Base-by-base conservation (phyloP, 2,113 vertebrate genomes). In the Lycaon pictus region DNA sequence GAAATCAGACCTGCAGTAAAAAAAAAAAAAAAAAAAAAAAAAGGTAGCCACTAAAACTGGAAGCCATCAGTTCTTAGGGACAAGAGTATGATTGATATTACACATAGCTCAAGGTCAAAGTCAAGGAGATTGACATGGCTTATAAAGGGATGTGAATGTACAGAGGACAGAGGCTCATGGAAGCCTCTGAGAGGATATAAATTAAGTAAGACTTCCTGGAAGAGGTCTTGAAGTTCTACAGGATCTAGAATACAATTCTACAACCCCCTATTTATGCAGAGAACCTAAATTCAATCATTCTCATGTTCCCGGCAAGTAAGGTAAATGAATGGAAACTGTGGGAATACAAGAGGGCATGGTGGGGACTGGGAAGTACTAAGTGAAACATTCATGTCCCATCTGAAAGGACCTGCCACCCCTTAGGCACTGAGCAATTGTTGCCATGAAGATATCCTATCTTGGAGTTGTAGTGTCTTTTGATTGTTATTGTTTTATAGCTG, bases 331-430 rank as follows among this genome's bases (percentile, higher is more conserved):
- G 5, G 7, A 85, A 53, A 55, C 3, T 1, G 1, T 51, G 25
- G 74, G 29, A 2, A 65, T 62, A 60, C 6, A 29, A 43, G 27
- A 35, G n/a, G 56, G 13, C 5, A 15, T 16, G 29, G 17, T 32
- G 10, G 29, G 25, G 7, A 25, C 32, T 7, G n/a, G 5, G 8
- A 9, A 55, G 4, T 63, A 51, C 43, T 17, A 25, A 11, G 29
- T 29, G 19, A 60, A 74, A 2, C 56, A 5, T 17, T 69, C 10
- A 62, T 19, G n/a, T 81, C 51, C n/a, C 20, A 32, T 35, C 23
- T 27, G 4, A n/a, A 58, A 65, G 43, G 58, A n/a, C 23, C 0
- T 11, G 0, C 11, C n/a, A 37, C 10, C 23, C 32, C 16, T 12
- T 71, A 55, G 25, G 35, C n/a, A 20, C 16, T 17, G 32, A 20